Percentiles rank a stretch among this genome's conserved stretches.
phyloP scores from a whole-genome alignment of 1,140 invertebrate genomes.

The Phymastichus coffea region DNA sequence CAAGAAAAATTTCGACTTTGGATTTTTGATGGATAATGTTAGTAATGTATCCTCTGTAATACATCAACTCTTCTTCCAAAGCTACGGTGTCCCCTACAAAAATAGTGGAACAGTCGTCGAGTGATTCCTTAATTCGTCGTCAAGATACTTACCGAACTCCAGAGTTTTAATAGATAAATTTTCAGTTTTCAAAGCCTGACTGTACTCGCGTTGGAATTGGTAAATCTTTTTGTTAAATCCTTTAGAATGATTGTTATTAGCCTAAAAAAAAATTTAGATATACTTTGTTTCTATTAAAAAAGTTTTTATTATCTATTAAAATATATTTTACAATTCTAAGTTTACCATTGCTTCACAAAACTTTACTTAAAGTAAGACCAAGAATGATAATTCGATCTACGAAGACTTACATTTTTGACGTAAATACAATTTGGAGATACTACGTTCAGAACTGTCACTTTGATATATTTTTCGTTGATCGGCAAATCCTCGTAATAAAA shows the following conservation, averaged over 20 bases:
- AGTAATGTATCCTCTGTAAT: slow-evolving; percentile 52
- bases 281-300: neutral
- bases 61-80: slow-evolving; percentile 47
- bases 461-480: slow-evolving; percentile 16
- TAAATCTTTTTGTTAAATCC: too few species aligned
- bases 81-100: slow-evolving; percentile 54
- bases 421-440: slow-evolving; percentile 46
- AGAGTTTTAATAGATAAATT: neutral
- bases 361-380: neutral
- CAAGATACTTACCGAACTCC: slow-evolving; percentile 19
- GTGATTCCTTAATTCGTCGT: too few species aligned
- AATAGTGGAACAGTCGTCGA: too few species aligned
- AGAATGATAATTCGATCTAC: neutral
- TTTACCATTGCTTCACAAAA: neutral
- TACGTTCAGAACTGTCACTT: slow-evolving; percentile 37
- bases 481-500: slow-evolving; percentile 35
- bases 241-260: too few species aligned
- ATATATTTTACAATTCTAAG: neutral
- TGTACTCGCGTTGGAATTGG: too few species aligned
- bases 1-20: slow-evolving; percentile 52
- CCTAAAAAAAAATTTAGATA: too few species aligned
- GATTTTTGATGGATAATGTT: slow-evolving; percentile 39
- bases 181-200: neutral
- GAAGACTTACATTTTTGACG: slow-evolving; percentile 44
- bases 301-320: neutral